A percentile compares a stretch with the other conserved stretches of the same genome.
These are phyloP conservation scores for Noctua comes DNA, from an alignment of 2,888 invertebrate species.

Conservation along the genomic window DNA sequence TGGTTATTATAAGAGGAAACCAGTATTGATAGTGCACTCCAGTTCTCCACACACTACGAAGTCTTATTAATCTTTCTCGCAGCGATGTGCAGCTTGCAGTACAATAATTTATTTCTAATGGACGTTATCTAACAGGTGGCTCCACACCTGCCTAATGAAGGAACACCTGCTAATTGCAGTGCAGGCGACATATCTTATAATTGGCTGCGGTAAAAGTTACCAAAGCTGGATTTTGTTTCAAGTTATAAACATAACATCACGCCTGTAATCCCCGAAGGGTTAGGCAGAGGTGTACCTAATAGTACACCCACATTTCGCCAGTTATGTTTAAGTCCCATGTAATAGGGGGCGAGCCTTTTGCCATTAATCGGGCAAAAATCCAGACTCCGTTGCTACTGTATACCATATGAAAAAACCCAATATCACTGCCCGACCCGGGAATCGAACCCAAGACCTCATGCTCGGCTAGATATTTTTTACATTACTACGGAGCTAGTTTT, in stretches of 20 bases:
- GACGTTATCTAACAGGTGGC: conserved; percentile 33
- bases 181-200: neutral
- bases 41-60: conserved; percentile 4
- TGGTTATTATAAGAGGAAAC: neutral
- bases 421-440: neutral
- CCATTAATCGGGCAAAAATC: neutral
- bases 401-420: neutral
- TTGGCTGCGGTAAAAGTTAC: neutral
- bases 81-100: conserved; percentile 35
- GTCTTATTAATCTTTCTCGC: conserved; percentile 3
- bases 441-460: too few relatives aligned
- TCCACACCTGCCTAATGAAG: conserved; percentile 20
- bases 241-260: neutral
- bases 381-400: neutral
- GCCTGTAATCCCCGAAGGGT: neutral
- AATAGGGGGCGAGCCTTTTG: neutral
- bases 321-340: neutral
- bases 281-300: neutral
- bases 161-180: conserved; percentile 40
- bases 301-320: neutral
- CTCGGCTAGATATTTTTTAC: neutral
- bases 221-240: neutral
- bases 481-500: neutral
- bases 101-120: conserved; percentile 38
- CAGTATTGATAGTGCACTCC: conserved; percentile 1